Evolutionary conservation across 2,113 vertebrate species (phyloP).

Genomic region (Buteo buteo): DNA sequence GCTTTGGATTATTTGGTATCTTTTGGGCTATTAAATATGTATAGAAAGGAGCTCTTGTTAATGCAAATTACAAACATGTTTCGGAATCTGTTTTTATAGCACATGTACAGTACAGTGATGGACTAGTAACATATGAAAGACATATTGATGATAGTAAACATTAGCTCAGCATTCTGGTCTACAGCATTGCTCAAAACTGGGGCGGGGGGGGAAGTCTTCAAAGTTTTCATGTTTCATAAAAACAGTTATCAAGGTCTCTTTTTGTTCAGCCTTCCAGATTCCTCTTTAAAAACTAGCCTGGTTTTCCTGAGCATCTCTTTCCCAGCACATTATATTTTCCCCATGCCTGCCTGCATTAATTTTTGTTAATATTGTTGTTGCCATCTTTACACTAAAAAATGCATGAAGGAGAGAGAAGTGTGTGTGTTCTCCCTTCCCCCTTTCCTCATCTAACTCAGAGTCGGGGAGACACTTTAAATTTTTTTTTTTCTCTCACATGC

Average conservation of each 20-base stretch:
- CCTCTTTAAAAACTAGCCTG: not conserved
- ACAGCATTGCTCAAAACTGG: not conserved
- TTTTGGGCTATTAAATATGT: conserved; percentile 27
- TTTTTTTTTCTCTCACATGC: not conserved
- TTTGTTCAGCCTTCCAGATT: not conserved
- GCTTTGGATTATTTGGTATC: not conserved
- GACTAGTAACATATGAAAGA: conserved; percentile 44
- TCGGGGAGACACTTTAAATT: not conserved
- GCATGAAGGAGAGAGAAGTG: not conserved
- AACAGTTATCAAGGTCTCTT: conserved; percentile 14
- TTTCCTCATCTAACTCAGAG: not conserved
- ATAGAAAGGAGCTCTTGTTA: not conserved
- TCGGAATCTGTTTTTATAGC: conserved; percentile 20
- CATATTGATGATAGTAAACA: conserved; percentile 12
- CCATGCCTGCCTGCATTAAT: not conserved
- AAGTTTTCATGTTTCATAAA: not conserved
- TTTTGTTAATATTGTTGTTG: conserved; percentile 23
- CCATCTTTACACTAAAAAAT: conserved; percentile 19
- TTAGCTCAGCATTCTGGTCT: conserved; percentile 17
- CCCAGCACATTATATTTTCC: not conserved
- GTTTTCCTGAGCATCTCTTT: not conserved
- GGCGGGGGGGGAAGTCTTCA: not conserved
- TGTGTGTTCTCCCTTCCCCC: not conserved
- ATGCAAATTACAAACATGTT: conserved; percentile 39
- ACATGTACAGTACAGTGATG: not conserved